These are phyloP conservation scores for Argyresthia albistria DNA, from an alignment of 2,888 invertebrate genomes.

Conservation along the genomic window DNA sequence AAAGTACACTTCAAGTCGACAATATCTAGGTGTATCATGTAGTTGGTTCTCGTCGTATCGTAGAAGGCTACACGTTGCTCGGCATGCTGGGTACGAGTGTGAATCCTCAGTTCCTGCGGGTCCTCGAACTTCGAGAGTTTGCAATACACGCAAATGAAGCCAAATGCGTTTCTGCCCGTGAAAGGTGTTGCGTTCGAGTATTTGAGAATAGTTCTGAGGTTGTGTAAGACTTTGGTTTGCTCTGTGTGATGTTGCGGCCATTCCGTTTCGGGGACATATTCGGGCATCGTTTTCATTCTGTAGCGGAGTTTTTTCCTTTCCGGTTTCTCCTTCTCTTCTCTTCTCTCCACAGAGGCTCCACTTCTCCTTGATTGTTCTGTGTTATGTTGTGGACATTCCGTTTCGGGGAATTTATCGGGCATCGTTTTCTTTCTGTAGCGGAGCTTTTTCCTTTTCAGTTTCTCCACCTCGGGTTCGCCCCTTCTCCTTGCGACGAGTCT, in stretches of 20 bases:
- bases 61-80: slow-evolving; percentile 54
- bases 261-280: no score
- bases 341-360: no score
- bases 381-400: no score
- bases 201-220: slow-evolving; percentile 47
- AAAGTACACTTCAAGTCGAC: slow-evolving; percentile 2
- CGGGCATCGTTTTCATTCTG: no score
- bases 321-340: neutral
- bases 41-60: slow-evolving; percentile 22
- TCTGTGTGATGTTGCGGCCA: neutral
- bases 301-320: no score
- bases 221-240: slow-evolving; percentile 12
- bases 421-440: no score
- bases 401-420: no score
- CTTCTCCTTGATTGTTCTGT: no score
- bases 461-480: neutral
- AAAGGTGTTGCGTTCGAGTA: slow-evolving; percentile 59
- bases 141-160: slow-evolving; percentile 58
- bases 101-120: slow-evolving; percentile 34
- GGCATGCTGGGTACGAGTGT: slow-evolving; percentile 44
- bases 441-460: no score
- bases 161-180: slow-evolving; percentile 55
- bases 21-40: neutral
- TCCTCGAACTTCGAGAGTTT: slow-evolving; percentile 38
- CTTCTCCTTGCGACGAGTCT: no score